Evolutionary conservation across 2,113 vertebrate genomes (phyloP), one percentile per base, ranked within the genome.

Genomic region (Austrofundulus limnaeus): DNA sequence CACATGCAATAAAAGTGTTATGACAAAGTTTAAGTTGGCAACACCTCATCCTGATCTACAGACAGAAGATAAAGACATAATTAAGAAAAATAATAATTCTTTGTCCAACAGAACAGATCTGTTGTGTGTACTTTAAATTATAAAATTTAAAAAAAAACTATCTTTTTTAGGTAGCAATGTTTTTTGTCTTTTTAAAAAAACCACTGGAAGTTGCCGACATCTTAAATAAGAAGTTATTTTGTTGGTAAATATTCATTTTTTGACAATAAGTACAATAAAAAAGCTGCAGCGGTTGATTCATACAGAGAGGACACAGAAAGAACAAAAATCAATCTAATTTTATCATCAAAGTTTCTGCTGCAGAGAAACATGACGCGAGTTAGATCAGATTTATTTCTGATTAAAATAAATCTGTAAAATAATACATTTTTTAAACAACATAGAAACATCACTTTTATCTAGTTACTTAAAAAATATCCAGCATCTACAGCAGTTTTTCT

Each of bases 1-100:
- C 41, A 46, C 31, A 58, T n/a, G 53, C 58, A 64, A 75, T 54
- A 28, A 53, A 34, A 37, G 41, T 39, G 42, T 47, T 61, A 34
- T 63, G 34, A 66, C 59, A 55, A 62, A 37, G 51, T 64, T 62
- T 55, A 57, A 52, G 47, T 50, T 53, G 57, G 67, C 68, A 50
- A 59, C 20, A 52, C 53, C 46, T 52, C 73, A 75, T 75, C 64
- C 61, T 57, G 59, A 50, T 21, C 60, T 4, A 7, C 28, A 80
- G 31, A 63, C 25, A 46, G 7, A 15, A 57, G 47, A 53, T n/a
- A n/a, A n/a, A n/a, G n/a, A n/a, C n/a, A n/a, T n/a, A n/a, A n/a
- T n/a, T n/a, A n/a, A n/a, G n/a, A n/a, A n/a, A n/a, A n/a, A n/a
- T n/a, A n/a, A n/a, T n/a, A n/a, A n/a, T n/a, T n/a, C n/a, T n/a